A percentile compares a stretch with the other conserved stretches of the same genome.
Conservation (phyloP, 2,888 invertebrate species). For the Lithophane semibrunnea region DNA sequence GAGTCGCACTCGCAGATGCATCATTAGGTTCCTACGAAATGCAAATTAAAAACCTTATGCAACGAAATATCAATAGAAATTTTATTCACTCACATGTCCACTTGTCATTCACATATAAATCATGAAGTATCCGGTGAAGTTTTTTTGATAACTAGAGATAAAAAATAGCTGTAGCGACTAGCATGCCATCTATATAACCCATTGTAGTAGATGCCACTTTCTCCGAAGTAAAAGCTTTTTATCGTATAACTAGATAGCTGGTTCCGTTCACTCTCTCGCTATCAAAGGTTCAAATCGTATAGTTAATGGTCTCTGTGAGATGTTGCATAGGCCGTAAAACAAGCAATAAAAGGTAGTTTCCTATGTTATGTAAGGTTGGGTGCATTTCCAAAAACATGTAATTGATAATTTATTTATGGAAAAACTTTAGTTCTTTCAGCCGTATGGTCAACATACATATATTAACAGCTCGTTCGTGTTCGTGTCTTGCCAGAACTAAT, state of each 20-base stretch:
- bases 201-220: slow-evolving; percentile 40
- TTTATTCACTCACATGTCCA: not conserved
- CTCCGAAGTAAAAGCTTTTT: slow-evolving; percentile 54
- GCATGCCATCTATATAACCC: slow-evolving; percentile 1
- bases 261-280: slow-evolving; percentile 61
- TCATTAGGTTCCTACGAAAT: not conserved
- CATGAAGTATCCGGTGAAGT: not conserved
- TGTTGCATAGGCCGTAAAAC: slow-evolving; percentile 6
- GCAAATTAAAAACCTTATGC: not conserved
- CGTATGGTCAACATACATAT: not conserved
- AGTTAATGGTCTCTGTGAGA: slow-evolving; percentile 3
- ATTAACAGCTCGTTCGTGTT: not conserved
- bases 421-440: not conserved
- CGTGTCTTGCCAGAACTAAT: not conserved
- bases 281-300: slow-evolving; percentile 24
- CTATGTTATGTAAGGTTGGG: slow-evolving; percentile 13
- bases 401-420: not conserved
- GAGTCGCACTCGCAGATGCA: not conserved
- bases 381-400: not conserved
- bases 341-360: slow-evolving; percentile 18
- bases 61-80: not conserved
- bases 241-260: slow-evolving; percentile 34
- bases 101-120: slow-evolving; percentile 13
- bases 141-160: slow-evolving; percentile 12
- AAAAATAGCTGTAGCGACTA: not conserved